Evolutionary conservation across 2,113 vertebrate genomes (phyloP).

Genomic region (Psilopogon haemacephalus): DNA sequence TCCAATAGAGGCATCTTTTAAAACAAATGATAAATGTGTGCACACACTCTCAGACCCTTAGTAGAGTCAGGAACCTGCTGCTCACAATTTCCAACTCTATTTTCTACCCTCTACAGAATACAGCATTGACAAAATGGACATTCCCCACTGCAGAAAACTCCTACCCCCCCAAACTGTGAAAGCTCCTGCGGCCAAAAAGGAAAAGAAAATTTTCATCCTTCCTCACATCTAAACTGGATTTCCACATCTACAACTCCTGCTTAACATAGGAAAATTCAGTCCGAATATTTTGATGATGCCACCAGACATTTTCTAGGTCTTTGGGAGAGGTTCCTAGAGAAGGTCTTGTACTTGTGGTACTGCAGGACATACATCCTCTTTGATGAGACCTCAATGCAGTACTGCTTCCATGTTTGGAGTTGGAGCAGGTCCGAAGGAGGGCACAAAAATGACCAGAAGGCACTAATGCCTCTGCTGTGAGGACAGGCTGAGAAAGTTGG

Average conservation of each 20-base stretch:
- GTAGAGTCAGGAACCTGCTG: not conserved
- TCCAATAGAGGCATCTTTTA: not conserved
- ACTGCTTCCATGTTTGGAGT: not conserved
- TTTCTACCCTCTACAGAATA: not conserved
- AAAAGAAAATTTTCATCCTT: not conserved
- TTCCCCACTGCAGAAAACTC: not conserved
- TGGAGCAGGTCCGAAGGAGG: not conserved
- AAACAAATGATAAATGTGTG: not conserved
- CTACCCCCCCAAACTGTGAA: rapidly evolving
- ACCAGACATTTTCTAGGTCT: rapidly evolving
- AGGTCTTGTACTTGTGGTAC: not conserved
- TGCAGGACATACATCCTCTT: not conserved
- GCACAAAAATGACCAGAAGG: not conserved
- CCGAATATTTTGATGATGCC: not conserved
- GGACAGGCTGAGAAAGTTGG: not conserved
- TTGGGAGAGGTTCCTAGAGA: not conserved
- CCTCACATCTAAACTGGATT: not conserved
- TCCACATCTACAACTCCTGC: not conserved
- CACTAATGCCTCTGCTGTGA: not conserved
- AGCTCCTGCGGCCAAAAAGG: not conserved
- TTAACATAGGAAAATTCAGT: not conserved
- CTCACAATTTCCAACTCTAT: not conserved
- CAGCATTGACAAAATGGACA: not conserved
- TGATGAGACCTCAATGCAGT: not conserved
- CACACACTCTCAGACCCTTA: not conserved